Base-by-base conservation (phyloP, 2,113 vertebrate genomes). In the Rhagologus leucostigma region DNA sequence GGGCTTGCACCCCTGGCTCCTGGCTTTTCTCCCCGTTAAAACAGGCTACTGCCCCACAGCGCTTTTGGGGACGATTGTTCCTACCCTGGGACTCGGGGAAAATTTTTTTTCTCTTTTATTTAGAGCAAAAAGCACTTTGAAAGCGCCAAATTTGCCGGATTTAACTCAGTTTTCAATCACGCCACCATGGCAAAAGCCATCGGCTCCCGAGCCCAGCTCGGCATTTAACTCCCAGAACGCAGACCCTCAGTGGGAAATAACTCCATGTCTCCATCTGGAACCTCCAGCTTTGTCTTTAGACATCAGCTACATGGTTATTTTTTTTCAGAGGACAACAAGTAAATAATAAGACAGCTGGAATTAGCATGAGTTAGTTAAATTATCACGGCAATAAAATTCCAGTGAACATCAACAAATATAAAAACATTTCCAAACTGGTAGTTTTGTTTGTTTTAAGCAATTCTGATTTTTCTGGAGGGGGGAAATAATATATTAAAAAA, bases 1-100 rank as follows among this genome's bases (percentile, higher is more conserved):
- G 60, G 35, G 16, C 14, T 93, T 17, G 3, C 5, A 17, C 3
- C 75, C 26, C 63, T 2, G 44, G 35, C 5, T 63, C 53, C 71
- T 27, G 49, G 19, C 22, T 67, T 63, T 62, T 42, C 57, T 29
- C 50, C 21, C 57, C 55, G 17, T 26, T 15, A 24, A 35, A 76
- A 50, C 0, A 2, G 16, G 32, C 42, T 79, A 14, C 49, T n/a
- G 52, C 65, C 64, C 47, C 78, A 12, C 1, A 87, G 69, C 2
- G 18, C 42, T 86, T 53, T 30, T 56, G 82, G 63, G 55, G 32
- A 56, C 0, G 0, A 57, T 17, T 41, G 26, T 21, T 64, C 79
- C 19, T 27, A 37, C 12, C 32, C 26, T 1, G 3, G 10, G 3
- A 64, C 7, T 15, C 6, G 2, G 13, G 16, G 22, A 7, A 20